Evolutionary conservation across 2,797 vertebrate species (phyloP), one percentile per base, ranked within the genome.

Genomic region (Notolepis coatsorum): DNA sequence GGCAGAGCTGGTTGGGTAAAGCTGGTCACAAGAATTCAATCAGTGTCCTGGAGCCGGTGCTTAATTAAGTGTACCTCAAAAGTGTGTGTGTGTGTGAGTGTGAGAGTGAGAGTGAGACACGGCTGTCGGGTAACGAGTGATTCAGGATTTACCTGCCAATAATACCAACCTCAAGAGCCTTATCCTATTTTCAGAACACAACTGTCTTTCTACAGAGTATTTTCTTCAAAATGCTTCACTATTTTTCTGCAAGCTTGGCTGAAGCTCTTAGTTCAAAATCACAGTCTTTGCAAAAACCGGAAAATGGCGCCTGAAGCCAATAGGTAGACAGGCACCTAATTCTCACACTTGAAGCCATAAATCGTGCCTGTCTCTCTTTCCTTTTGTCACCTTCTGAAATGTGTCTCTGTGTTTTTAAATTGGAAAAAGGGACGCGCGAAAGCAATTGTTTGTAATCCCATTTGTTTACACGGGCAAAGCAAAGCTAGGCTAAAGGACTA

Each of bases 151-250:
- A 49, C 69, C 64, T 79, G 68, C 65, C 63, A 81, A 31, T 61
- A 81, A 31, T 52, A 68, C 68, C 53, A 57, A 73, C 82, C 82
- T 82, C 76, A 68, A 48, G 80, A 82, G 89, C 89, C 86, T 91
- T 92, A 90, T 89, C 62, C 17, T 75, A 75, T 52, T 62, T 30
- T 69, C 39, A 71, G 52, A 80, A 15, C 43, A 30, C 15, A 28
- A 55, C 58, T 42, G 43, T 75, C 59, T 73, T 80, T 82, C 38
- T 73, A 48, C 42, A 67, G 50, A 78, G 51, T 56, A 23, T 80
- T 68, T 73, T 80, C 52, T 51, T 66, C 46, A 46, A 38, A 38
- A 49, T 63, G 13, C 59, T 13, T 5, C 69, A 49, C 33, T 43
- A 48, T 57, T 75, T 65, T 46, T 54, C 17, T 42, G 37, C 25